Percentiles rank a stretch among this genome's conserved stretches.
These are phyloP conservation scores for Drosophila meridionalis DNA, from an alignment of 2,888 invertebrate species.

Conservation along the genomic window DNA sequence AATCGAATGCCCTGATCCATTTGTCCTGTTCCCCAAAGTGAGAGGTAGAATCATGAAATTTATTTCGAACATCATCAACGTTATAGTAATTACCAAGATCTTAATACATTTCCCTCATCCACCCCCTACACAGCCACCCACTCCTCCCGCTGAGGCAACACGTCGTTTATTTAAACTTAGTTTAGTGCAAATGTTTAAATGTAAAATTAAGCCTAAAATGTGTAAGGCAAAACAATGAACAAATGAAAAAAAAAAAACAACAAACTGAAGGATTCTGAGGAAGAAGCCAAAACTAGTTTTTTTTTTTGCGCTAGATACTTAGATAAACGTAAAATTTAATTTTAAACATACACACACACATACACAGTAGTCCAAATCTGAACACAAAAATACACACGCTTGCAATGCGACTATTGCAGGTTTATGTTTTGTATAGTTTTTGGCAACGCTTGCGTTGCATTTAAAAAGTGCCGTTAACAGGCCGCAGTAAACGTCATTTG, in stretches of 20 bases:
- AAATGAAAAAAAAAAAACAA: background rate
- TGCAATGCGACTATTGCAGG: conserved; percentile 48
- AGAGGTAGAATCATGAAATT: conserved; percentile 50
- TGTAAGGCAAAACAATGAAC: background rate
- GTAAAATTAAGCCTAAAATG: background rate
- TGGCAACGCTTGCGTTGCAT: background rate
- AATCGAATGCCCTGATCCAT: background rate
- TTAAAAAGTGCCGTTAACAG: conserved; percentile 14
- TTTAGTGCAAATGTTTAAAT: conserved; percentile 24
- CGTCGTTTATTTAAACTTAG: conserved; percentile 11
- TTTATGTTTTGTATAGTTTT: conserved; percentile 60
- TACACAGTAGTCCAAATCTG: conserved; percentile 2
- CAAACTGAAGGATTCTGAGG: background rate
- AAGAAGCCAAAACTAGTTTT: conserved; percentile 8
- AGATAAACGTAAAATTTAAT: conserved; percentile 33
- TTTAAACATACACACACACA: conserved; percentile 33
- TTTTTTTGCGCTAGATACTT: conserved; percentile 23
- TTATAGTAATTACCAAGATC: conserved; percentile 12
- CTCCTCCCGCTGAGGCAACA: background rate
- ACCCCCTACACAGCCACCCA: background rate
- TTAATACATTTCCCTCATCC: background rate
- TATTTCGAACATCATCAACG: conserved; percentile 43
- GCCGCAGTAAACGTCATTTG: conserved; percentile 65
- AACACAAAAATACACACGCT: conserved; percentile 20
- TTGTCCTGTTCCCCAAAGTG: background rate